A percentile compares a stretch with the other conserved stretches of the same genome.
Evolutionary conservation across 30 jellyfish, hydroid and myxozoan genomes (phyloP).

Genomic region (Aurelia sp.): DNA sequence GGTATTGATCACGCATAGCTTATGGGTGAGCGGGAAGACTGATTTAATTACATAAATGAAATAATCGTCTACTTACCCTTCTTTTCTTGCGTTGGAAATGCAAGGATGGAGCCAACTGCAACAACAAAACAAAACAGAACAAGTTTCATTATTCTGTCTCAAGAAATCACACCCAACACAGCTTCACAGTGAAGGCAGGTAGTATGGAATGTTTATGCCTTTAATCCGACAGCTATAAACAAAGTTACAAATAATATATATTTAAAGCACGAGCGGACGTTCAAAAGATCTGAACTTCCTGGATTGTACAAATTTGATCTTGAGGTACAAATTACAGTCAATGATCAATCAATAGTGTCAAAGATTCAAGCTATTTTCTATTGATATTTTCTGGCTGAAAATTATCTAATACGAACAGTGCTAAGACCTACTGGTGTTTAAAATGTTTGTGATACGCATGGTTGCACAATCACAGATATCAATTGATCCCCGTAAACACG

Average conservation of each 20-base stretch:
- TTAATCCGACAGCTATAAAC: neutral
- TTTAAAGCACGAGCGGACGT: neutral
- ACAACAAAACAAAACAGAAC: neutral
- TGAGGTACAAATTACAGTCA: neutral
- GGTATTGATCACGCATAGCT: neutral
- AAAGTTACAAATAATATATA: conserved; percentile 9
- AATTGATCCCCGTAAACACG: conserved; percentile 59
- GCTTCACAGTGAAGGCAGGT: conserved; percentile 9
- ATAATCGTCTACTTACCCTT: neutral
- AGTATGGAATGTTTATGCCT: conserved; percentile 18
- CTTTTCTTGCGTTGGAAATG: conserved; percentile 16
- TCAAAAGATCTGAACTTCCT: neutral
- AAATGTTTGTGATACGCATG: conserved; percentile 50
- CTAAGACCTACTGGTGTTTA: conserved; percentile 27
- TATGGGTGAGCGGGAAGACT: neutral
- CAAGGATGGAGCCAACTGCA: neutral
- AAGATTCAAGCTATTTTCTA: neutral
- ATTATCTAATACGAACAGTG: conserved; percentile 5
- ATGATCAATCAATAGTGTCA: neutral
- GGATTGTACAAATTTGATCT: neutral
- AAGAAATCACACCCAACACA: neutral
- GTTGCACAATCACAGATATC: conserved; percentile 49
- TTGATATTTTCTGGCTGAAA: neutral
- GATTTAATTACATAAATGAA: neutral
- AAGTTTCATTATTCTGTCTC: conserved; percentile 11